Base-by-base conservation (phyloP, 1,140 invertebrate species). In the Drosophila paulistorum region DNA sequence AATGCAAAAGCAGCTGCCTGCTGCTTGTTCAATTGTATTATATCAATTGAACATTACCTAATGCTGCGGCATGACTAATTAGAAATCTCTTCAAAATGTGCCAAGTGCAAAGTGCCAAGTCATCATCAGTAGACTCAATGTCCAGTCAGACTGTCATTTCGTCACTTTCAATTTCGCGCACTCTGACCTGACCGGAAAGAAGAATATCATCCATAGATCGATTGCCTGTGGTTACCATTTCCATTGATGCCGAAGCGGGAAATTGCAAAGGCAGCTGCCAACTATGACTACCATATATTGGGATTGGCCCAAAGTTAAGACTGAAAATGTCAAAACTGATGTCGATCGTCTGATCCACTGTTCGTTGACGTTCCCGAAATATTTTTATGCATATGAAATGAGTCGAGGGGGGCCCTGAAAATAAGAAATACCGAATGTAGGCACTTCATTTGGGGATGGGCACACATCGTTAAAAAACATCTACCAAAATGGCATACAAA, bases 221-320 rank as follows among this genome's bases (percentile, higher is more conserved):
- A 23, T 23, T 23, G 20, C 20, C 20, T 26, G 26, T 26, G 26
- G 26, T 26, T 26, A 26, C 26, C 5, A 26, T 26, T 26, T 26
- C 26, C 5, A 26, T 26, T 26, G 26, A 26, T 30, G 68, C 41
- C 83, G 76, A 87, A 83, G 62, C 83, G 83, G 69, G 79, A 86
- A 86, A 86, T 86, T 86, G 83, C 79, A 71, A 66, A 79, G 45
- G 78, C 81, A 80, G 77, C 81, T 77, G 81, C 48, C 26, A 59
- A 11, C 35, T 37, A 1, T 5, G 68, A 48, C 39, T 14, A 51
- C 66, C 30, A 30, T 7, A 7, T 13, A 30, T 54, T 9, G 51
- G 23, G 59, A 60, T 37, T 59, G 57, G 57, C 57, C 14, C n/a
- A 35, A 59, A 37, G 30, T 37, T 33, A 37, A 35, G 7, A 11